Evolutionary conservation across 53 echinoderm and acorn worm species (phyloP).

Genomic region (Arbacia lixula): DNA sequence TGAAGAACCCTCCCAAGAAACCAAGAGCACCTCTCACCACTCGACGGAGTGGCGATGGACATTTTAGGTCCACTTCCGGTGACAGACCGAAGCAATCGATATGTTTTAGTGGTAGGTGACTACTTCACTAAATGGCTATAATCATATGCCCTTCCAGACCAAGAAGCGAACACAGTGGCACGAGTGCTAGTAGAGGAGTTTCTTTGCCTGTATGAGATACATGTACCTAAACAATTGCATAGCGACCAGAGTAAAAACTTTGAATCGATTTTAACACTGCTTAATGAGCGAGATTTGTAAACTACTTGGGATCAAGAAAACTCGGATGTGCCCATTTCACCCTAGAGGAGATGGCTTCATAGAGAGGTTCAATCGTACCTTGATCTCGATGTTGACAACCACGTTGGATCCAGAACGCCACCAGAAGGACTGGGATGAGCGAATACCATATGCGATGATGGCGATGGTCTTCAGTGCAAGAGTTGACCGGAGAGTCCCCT

Average conservation of each 20-base stretch:
- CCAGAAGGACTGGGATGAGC: constrained; percentile 37
- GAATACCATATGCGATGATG: constrained; percentile 19
- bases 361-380: constrained; percentile 25
- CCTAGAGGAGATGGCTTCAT: constrained; percentile 5
- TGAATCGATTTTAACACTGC: no score
- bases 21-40: constrained; percentile 31
- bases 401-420: constrained; percentile 24
- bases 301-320: constrained; percentile 8
- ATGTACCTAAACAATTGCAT: constrained; percentile 61
- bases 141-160: constrained; percentile 47
- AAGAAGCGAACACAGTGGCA: constrained; percentile 60
- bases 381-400: constrained; percentile 16
- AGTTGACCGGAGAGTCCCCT: constrained; percentile 17
- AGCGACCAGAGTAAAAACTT: neutral
- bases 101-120: constrained; percentile 62
- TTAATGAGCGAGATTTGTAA: constrained; percentile 11
- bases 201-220: constrained; percentile 61
- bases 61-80: constrained; percentile 64
- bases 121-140: constrained; percentile 72
- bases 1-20: constrained; percentile 42
- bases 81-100: constrained; percentile 61
- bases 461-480: constrained; percentile 30
- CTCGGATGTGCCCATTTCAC: neutral
- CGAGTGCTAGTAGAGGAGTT: constrained; percentile 59
- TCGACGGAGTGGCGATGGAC: constrained; percentile 66